Conservation (phyloP, 2,888 invertebrate species). For the Epinotia ramella region DNA sequence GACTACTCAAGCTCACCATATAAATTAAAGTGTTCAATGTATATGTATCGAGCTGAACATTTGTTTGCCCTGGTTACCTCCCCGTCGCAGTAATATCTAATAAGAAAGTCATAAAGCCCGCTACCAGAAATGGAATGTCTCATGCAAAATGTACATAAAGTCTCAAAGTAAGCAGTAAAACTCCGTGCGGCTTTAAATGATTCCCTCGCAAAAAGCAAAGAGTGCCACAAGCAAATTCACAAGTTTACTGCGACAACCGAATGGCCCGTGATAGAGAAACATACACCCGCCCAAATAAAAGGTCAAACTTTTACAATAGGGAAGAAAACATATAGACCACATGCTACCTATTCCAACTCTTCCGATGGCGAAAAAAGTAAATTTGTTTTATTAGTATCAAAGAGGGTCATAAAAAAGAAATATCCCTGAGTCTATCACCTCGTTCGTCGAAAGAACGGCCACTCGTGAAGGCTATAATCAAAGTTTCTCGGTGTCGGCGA, state of each 20-base stretch:
- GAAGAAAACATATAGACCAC: slow-evolving; percentile 72
- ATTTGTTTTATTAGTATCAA: slow-evolving; percentile 84
- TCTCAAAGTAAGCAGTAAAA: slow-evolving; percentile 67
- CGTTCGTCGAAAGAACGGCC: slow-evolving; percentile 77
- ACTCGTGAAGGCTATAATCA: slow-evolving; percentile 83
- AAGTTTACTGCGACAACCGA: slow-evolving; percentile 59
- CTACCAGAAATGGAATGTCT: slow-evolving; percentile 65
- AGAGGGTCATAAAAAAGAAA: slow-evolving; percentile 81
- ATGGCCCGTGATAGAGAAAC: slow-evolving; percentile 54
- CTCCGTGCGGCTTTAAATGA: slow-evolving; percentile 62
- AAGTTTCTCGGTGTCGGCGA: slow-evolving; percentile 81
- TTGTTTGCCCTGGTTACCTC: slow-evolving; percentile 51
- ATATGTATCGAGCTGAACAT: slow-evolving; percentile 27
- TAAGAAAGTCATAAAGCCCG: slow-evolving; percentile 70
- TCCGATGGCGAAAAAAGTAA: slow-evolving; percentile 73
- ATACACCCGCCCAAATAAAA: slow-evolving; percentile 65
- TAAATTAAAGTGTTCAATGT: slow-evolving; percentile 9
- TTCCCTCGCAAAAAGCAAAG: slow-evolving; percentile 59
- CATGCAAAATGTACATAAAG: slow-evolving; percentile 68
- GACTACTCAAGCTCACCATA: slow-evolving; percentile 6
- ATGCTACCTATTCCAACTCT: slow-evolving; percentile 72
- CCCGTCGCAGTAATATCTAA: slow-evolving; percentile 64
- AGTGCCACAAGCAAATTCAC: slow-evolving; percentile 60
- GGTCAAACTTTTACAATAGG: slow-evolving; percentile 71
- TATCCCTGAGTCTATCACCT: slow-evolving; percentile 80